Conservation (phyloP, 2,113 vertebrate genomes). For the Panthera leo region DNA sequence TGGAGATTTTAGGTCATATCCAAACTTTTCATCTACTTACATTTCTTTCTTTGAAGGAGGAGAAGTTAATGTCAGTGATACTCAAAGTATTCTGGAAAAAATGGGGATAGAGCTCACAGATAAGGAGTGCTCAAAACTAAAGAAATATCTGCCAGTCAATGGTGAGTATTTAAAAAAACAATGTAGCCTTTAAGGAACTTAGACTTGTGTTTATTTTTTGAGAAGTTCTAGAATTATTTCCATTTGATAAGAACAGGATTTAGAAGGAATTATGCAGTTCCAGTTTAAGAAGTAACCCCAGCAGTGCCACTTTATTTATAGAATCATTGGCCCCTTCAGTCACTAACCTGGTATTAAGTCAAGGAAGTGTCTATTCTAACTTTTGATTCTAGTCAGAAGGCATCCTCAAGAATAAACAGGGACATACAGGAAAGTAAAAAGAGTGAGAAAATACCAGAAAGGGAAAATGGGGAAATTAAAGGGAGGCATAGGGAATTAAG, state of each 20-base stretch:
- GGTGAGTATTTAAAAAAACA: slow-evolving; percentile 6
- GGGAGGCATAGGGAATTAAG: not conserved
- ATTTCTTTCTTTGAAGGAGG: slow-evolving; percentile 47
- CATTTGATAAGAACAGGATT: not conserved
- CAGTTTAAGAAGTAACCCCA: not conserved
- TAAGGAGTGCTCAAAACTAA: not conserved
- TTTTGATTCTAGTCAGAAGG: not conserved
- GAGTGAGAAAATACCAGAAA: not conserved
- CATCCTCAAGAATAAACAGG: not conserved
- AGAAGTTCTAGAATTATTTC: not conserved
- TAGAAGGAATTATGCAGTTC: not conserved
- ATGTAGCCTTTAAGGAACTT: not conserved
- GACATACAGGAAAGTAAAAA: not conserved
- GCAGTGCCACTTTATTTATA: not conserved
- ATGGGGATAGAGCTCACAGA: slow-evolving; percentile 34
- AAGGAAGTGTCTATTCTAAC: not conserved
- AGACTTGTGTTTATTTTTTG: not conserved
- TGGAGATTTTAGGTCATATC: not conserved
- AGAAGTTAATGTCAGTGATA: slow-evolving; percentile 3
- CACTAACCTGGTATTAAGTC: not conserved
- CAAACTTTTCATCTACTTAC: not conserved
- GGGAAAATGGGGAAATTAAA: not conserved
- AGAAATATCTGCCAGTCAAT: not conserved
- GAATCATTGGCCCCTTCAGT: not conserved
- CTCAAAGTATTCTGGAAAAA: not conserved